Evolutionary conservation across 2,113 vertebrate genomes (phyloP).

Genomic region (Etheostoma cragini): DNA sequence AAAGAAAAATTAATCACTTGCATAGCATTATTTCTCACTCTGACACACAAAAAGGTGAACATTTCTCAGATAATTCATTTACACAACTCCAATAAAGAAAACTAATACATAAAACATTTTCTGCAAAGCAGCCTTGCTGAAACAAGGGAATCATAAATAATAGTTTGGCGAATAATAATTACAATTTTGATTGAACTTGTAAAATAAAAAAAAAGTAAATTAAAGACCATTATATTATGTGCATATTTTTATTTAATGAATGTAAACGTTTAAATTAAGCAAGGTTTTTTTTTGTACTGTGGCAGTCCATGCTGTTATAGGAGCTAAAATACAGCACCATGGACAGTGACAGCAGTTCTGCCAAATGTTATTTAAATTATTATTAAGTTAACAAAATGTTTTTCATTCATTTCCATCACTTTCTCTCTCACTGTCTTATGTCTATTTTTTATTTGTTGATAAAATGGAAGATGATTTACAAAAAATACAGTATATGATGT

Average conservation of each 20-base stretch:
- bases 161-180: constrained; percentile 25
- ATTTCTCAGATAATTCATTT: neutral
- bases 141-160: constrained; percentile 22
- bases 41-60: neutral
- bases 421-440: neutral
- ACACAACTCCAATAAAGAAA: constrained; percentile 1
- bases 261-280: neutral
- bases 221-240: neutral
- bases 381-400: neutral
- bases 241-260: constrained; percentile 13
- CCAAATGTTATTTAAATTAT: neutral
- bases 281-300: neutral
- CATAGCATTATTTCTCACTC: neutral
- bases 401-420: neutral
- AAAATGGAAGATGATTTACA: neutral
- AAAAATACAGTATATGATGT: neutral
- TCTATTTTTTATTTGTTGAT: neutral
- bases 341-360: constrained; percentile 13
- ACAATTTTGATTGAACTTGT: constrained; percentile 8
- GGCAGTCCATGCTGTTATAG: neutral
- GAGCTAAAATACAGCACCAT: constrained; percentile 23
- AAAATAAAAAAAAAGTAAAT: constrained; percentile 10
- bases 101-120: constrained; percentile 8
- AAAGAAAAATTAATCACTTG: constrained; percentile 3
- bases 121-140: neutral